Percentiles rank a stretch among this genome's conserved stretches.
Conservation (phyloP, 2,888 invertebrate genomes). For the Pandemis heparana region DNA sequence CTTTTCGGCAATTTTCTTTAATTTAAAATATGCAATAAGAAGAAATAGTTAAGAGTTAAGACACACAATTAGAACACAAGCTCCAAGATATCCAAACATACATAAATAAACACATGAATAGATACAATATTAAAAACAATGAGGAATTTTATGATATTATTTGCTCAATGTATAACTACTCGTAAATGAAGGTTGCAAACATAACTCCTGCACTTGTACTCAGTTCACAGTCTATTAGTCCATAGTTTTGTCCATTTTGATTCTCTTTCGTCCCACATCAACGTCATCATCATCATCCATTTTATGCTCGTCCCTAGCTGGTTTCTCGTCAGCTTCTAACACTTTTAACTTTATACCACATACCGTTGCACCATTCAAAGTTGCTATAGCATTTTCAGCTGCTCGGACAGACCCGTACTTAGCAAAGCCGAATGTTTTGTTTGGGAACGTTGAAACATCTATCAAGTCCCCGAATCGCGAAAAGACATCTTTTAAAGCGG, state of each 20-base stretch:
- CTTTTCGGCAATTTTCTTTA: too few species aligned
- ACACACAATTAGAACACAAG: not conserved
- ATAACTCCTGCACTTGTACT: not conserved
- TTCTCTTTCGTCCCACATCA: conserved; percentile 65
- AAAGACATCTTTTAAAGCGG: conserved; percentile 93
- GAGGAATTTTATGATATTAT: not conserved
- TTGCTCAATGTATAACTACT: conserved; percentile 31
- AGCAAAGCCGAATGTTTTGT: conserved; percentile 97
- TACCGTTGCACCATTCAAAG: conserved; percentile 93
- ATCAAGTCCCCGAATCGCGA: conserved; percentile 96
- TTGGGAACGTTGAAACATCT: conserved; percentile 94
- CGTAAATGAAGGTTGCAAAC: conserved; percentile 4
- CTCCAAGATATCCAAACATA: not conserved
- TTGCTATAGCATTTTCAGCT: conserved; percentile 90
- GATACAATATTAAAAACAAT: not conserved
- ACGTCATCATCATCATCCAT: conserved; percentile 52
- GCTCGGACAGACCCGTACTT: conserved; percentile 92
- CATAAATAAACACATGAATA: not conserved
- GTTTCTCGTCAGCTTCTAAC: conserved; percentile 93
- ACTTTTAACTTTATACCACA: conserved; percentile 94
- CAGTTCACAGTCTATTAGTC: conserved; percentile 40
- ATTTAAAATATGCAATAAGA: too few species aligned
- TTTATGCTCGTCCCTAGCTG: conserved; percentile 55
- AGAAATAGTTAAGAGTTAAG: not conserved
- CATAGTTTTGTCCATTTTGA: conserved; percentile 55